phyloP scores from a whole-genome alignment of 2,113 vertebrate species.

The Potamarius usumacintae region DNA sequence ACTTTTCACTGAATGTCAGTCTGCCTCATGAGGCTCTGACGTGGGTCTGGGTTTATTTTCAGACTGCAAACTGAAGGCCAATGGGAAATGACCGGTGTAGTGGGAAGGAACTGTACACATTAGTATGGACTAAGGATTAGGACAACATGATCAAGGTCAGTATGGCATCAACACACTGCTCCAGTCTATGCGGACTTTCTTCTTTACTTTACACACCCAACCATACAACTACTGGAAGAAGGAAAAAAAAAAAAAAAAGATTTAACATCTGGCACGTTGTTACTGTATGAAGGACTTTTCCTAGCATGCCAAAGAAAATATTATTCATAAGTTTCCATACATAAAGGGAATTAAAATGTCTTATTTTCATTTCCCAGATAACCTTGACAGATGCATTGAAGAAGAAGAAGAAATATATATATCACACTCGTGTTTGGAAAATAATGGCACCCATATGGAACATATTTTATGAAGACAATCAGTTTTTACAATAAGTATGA shows the following conservation, averaged over 20 bases:
- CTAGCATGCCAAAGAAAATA: not conserved
- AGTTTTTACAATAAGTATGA: too few species aligned
- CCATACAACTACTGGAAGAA: not conserved
- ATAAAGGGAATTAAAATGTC: too few species aligned
- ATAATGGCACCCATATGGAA: too few species aligned
- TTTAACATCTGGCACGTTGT: not conserved
- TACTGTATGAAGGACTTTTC: not conserved
- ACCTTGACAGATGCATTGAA: too few species aligned
- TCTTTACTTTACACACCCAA: conserved; percentile 27
- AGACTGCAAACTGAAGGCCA: conserved; percentile 44
- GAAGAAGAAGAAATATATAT: too few species aligned
- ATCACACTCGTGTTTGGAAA: too few species aligned
- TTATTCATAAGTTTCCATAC: too few species aligned
- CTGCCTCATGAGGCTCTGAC: conserved; percentile 41
- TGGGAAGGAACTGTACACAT: conserved; percentile 47
- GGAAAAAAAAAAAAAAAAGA: not conserved
- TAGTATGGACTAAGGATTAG: conserved; percentile 46
- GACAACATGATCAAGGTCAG: conserved; percentile 59
- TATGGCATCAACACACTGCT: conserved; percentile 44
- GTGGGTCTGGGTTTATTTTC: conserved; percentile 49
- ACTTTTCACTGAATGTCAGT: conserved; percentile 42
- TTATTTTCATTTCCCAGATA: too few species aligned
- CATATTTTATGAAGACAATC: too few species aligned
- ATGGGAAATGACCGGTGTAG: conserved; percentile 51
- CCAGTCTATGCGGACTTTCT: conserved; percentile 46